Evolutionary conservation across 2,113 vertebrate species (phyloP), one percentile per base, ranked within the genome.

Genomic region (Siphamia tubifer): DNA sequence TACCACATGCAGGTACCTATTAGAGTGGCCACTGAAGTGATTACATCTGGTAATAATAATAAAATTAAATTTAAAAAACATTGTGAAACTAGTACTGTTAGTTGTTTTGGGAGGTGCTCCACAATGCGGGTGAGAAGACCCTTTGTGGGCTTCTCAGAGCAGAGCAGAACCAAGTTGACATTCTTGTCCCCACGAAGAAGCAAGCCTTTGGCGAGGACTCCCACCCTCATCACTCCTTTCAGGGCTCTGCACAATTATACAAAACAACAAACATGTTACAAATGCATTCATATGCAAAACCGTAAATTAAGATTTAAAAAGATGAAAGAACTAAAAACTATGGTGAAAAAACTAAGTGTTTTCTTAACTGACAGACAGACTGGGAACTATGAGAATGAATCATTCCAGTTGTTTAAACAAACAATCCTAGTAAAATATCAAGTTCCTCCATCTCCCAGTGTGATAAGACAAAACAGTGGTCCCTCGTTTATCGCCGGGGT

Each of bases 161-260:
- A 99, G 8, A 99, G 94, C 66, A 99, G 86, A 74, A 99, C 98
- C 35, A 99, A 93, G 84, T 94, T 95, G 79, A 99, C 96, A 0
- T 96, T 96, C 87, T 95, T 93, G 72, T 99, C 98, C 67, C 98
- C 98, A 38, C 94, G 94, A 16, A 99, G 93, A 2, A 99, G 92
- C 70, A 99, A 88, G 34, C 98, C 98, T 94, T 99, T 99, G 53
- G 98, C 98, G 84, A 99, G 86, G 55, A 99, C 95, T 12, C 97
- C 98, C 1, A 99, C 98, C 68, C 98, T 92, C 88, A 99, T 94
- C 55, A 99, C 98, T 39, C 98, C 98, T 87, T 98, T 99, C 87
- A 99, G 90, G 76, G 95, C 92, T 92, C 98, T 98, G 66, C 1
- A 39, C 6, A 32, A 57, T 4, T 17, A 23, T 15, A 42, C 27